phyloP scores from a whole-genome alignment of 2,888 invertebrate genomes.

The Sarcophaga carnaria region DNA sequence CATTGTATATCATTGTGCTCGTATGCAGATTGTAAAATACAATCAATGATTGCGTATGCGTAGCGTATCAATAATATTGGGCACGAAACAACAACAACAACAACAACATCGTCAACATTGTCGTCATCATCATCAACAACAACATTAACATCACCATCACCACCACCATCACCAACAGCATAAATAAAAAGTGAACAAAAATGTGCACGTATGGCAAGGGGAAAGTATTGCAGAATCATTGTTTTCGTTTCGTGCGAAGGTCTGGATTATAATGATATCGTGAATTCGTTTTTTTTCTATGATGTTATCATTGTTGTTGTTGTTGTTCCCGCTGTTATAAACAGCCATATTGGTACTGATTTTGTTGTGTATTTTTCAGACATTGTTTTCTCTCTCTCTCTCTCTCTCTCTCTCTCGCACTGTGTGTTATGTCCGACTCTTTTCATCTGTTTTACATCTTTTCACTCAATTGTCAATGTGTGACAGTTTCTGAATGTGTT shows the following conservation, averaged over 20 bases:
- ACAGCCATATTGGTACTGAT: slow-evolving; percentile 48
- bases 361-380: neutral
- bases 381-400: neutral
- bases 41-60: slow-evolving; percentile 44
- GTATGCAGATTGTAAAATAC: slow-evolving; percentile 34
- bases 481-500: neutral
- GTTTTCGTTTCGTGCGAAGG: no score
- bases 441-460: neutral
- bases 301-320: slow-evolving; percentile 19
- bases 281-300: slow-evolving; percentile 18
- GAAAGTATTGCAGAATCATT: no score
- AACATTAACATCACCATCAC: neutral
- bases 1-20: neutral
- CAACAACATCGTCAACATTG: slow-evolving; percentile 4
- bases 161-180: no score
- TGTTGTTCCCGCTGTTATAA: slow-evolving; percentile 13
- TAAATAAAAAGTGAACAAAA: neutral
- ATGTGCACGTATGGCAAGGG: neutral
- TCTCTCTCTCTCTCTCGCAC: neutral
- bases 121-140: neutral
- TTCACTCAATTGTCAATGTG: slow-evolving; percentile 28
- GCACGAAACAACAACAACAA: slow-evolving; percentile 28
- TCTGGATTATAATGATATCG: no score
- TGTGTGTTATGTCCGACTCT: no score
- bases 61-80: slow-evolving; percentile 61